Evolutionary conservation across 2,113 vertebrate species (phyloP).

Genomic region (Equus quagga): DNA sequence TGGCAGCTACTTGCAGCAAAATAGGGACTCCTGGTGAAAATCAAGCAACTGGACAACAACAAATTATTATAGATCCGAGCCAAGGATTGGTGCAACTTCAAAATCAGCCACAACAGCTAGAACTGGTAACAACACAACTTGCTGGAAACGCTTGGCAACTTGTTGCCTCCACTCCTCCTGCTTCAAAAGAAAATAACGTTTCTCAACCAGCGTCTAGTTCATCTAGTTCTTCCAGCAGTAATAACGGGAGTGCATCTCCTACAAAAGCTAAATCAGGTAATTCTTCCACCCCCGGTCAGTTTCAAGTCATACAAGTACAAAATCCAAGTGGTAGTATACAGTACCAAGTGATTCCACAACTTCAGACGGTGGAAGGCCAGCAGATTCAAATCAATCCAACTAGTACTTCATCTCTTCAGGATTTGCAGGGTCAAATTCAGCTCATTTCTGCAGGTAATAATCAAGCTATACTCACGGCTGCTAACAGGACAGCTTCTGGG

Average conservation of each 20-base stretch:
- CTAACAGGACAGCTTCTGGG: slow-evolving; percentile 90
- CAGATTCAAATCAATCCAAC: slow-evolving; percentile 96
- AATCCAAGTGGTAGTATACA: slow-evolving; percentile 94
- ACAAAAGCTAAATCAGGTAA: slow-evolving; percentile 91
- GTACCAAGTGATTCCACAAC: slow-evolving; percentile 99
- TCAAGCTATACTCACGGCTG: slow-evolving; percentile 93
- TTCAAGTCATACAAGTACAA: slow-evolving; percentile 97
- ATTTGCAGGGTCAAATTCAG: slow-evolving; percentile 95
- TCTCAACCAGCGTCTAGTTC: slow-evolving; percentile 89
- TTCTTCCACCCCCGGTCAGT: slow-evolving; percentile 90
- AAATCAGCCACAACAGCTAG: slow-evolving; percentile 95
- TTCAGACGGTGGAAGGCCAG: slow-evolving; percentile 97
- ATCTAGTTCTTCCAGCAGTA: slow-evolving; percentile 89
- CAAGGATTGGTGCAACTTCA: slow-evolving; percentile 97
- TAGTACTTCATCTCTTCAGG: slow-evolving; percentile 91
- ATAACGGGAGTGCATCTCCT: slow-evolving; percentile 90
- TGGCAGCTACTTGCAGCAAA: slow-evolving; percentile 99
- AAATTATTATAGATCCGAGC: slow-evolving; percentile 96
- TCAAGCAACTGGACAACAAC: slow-evolving; percentile 93
- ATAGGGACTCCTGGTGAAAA: slow-evolving; percentile 96
- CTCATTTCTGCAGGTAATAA: slow-evolving; percentile 95
- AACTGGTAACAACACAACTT: slow-evolving; percentile 97
- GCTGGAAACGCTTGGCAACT: slow-evolving; percentile 98
- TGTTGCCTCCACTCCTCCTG: slow-evolving; percentile 93
- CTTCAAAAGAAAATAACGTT: slow-evolving; percentile 94